Conservation (phyloP, 2,888 invertebrate species). For the Parochlus steinenii region DNA sequence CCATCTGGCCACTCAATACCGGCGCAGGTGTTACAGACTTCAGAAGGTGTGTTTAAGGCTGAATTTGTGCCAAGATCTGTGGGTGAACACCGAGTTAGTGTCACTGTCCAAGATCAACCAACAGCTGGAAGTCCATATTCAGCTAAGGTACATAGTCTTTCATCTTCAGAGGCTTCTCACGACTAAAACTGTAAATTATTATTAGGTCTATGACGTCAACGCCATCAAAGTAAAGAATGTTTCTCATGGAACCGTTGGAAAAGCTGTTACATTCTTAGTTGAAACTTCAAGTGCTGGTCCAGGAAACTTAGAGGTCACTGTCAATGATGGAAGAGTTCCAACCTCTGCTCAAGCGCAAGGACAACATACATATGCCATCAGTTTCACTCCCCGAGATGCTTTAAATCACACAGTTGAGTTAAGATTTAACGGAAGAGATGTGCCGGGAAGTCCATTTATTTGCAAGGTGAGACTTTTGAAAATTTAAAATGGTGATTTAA, state of each 20-base stretch:
- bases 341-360: constrained; percentile 94
- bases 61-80: constrained; percentile 85
- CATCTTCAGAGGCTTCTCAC: not conserved
- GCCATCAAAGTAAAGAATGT: constrained; percentile 90
- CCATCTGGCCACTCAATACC: constrained; percentile 84
- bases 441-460: constrained; percentile 52
- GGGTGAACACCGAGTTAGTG: constrained; percentile 81
- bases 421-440: constrained; percentile 89
- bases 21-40: constrained; percentile 72
- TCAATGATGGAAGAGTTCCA: constrained; percentile 92
- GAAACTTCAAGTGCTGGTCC: constrained; percentile 98
- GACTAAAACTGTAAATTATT: constrained; percentile 3
- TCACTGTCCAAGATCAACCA: constrained; percentile 63
- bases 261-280: constrained; percentile 84
- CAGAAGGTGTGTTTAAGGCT: constrained; percentile 67
- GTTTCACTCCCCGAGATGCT: constrained; percentile 87
- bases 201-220: constrained; percentile 74
- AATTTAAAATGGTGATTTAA: constrained; percentile 2
- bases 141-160: constrained; percentile 44
- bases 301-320: constrained; percentile 95
- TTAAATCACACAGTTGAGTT: constrained; percentile 86
- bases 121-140: constrained; percentile 88
- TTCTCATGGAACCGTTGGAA: constrained; percentile 70
- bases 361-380: constrained; percentile 90
- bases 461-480: constrained; percentile 28